Evolutionary conservation across 2,797 vertebrate genomes (phyloP), one percentile per base, ranked within the genome.

Genomic region (Amazonetta brasiliensis): DNA sequence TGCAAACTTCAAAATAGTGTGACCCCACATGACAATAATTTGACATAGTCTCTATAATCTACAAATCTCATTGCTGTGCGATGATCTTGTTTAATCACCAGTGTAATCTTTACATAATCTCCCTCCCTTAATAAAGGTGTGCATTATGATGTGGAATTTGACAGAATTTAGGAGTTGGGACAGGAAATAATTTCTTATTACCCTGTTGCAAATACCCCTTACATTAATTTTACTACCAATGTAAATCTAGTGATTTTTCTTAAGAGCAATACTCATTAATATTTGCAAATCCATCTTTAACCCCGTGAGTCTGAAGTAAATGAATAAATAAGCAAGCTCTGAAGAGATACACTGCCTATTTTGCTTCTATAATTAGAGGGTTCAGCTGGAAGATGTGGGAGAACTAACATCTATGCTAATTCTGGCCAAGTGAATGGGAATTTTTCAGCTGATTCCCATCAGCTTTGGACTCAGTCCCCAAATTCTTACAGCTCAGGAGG

Each of bases 401-500:
- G 19, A 77, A 14, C n/a, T 48, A 89, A 81, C 6, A 64, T 69
- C 31, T 41, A 68, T 84, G 52, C 7, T 67, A 69, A 77, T 62
- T 85, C 41, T 52, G 80, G 80, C 30, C 48, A 86, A 84, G 33
- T 62, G 52, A 87, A 37, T 1, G 0, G 15, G 46, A 90, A 74
- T 83, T 77, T 91, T 94, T 83, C 58, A 69, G 33, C 54, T 44
- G 58, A 73, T 77, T 92, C 83, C 30, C 67, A 59, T 19, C 44
- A 77, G 68, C 39, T 89, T 95, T 91, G 81, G 81, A 85, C 62
- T 54, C 44, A 58, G 39, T 77, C 64, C 58, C 44, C 93, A 50
- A 71, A 89, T 68, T 93, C 66, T 68, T 88, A 84, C 77, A 87
- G 17, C 48, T 94, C 52, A 25, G 12, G 68, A 94, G 44, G 50